These are phyloP conservation scores for Apostichopus parvimensis DNA, from an alignment of 35 echinoderm and acorn worm species.

Conservation along the genomic window DNA sequence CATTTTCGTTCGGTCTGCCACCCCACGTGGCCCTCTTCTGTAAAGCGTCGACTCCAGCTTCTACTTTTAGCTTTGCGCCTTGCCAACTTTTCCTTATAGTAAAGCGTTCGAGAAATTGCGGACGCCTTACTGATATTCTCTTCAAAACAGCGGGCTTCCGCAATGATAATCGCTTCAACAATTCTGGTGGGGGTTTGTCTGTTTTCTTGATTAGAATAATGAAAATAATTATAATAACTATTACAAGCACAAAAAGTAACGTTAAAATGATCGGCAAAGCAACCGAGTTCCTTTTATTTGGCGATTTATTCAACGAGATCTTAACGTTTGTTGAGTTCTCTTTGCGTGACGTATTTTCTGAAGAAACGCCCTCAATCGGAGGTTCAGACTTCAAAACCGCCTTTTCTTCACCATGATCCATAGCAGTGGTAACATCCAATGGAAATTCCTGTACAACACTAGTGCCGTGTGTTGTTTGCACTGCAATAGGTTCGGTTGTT, in stretches of 20 bases:
- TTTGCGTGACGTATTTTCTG: neutral
- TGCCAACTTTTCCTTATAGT: slow-evolving; percentile 7
- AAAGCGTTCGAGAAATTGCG: neutral
- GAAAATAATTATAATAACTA: neutral
- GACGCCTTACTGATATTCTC: neutral
- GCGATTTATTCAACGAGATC: neutral
- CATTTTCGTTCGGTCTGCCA: neutral
- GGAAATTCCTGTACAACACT: neutral
- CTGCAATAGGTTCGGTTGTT: neutral
- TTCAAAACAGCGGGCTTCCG: neutral
- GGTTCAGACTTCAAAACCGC: neutral
- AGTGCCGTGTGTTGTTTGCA: neutral
- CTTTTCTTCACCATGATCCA: neutral
- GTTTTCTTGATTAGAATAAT: neutral
- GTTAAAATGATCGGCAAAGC: neutral
- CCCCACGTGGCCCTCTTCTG: neutral
- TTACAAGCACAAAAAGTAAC: neutral
- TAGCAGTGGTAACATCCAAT: neutral
- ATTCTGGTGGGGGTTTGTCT: neutral
- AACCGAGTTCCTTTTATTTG: neutral
- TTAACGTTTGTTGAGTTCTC: neutral
- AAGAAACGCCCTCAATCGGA: neutral
- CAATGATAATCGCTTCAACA: neutral
- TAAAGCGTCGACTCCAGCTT: neutral
- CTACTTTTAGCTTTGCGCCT: slow-evolving; percentile 2